phyloP scores from a whole-genome alignment of 2,888 invertebrate genomes.

The Lasioglossum figueresi region DNA sequence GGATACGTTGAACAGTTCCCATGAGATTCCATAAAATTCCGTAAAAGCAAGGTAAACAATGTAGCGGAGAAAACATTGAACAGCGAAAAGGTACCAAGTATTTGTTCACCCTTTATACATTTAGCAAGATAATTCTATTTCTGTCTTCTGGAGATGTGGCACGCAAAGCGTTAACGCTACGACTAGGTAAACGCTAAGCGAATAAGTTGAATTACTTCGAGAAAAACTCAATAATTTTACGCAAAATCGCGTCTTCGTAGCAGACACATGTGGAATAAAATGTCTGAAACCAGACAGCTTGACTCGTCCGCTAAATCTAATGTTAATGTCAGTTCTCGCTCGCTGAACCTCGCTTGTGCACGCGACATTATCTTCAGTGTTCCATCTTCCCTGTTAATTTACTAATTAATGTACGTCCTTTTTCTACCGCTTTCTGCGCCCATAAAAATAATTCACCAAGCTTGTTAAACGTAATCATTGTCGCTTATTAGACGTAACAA shows the following conservation, averaged over 20 bases:
- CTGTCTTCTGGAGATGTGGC: too few relatives aligned
- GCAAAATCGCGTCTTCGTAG: background rate
- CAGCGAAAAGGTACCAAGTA: too few relatives aligned
- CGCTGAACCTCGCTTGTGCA: background rate
- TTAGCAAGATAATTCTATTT: too few relatives aligned
- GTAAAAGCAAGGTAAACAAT: too few relatives aligned
- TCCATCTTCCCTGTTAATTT: background rate
- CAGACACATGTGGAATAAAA: background rate
- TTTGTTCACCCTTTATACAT: background rate
- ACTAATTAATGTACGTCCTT: background rate
- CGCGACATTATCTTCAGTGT: background rate
- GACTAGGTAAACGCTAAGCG: too few relatives aligned
- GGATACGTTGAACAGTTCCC: too few relatives aligned
- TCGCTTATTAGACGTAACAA: background rate
- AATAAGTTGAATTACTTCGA: too few relatives aligned
- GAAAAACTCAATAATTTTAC: background rate
- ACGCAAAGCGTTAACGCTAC: too few relatives aligned
- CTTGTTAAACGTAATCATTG: background rate
- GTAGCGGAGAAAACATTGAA: too few relatives aligned
- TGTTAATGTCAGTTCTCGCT: background rate
- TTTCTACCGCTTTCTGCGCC: background rate
- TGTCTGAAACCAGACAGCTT: background rate
- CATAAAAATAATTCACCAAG: background rate
- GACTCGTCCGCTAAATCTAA: background rate
- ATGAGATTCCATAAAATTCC: too few relatives aligned